These are phyloP conservation scores for Conchocele bisecta DNA, from an alignment of 2,888 invertebrate species.

Conservation along the genomic window DNA sequence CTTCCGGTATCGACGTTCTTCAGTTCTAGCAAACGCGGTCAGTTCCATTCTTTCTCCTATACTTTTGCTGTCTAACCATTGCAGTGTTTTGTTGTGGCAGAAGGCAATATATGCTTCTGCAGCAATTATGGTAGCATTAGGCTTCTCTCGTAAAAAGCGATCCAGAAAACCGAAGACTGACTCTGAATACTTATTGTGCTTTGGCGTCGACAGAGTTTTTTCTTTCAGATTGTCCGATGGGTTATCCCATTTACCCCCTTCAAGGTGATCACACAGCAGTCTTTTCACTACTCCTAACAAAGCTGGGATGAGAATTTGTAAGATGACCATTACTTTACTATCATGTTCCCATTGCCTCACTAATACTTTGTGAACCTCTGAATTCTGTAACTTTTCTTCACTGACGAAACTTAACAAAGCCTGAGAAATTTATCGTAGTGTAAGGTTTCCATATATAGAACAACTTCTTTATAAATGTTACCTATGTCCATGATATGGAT, in stretches of 20 bases:
- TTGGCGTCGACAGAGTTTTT: too few relatives aligned
- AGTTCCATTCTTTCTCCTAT: slow-evolving; percentile 16
- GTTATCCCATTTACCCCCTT: slow-evolving; percentile 28
- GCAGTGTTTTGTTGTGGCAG: slow-evolving; percentile 32
- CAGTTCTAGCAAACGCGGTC: slow-evolving; percentile 13
- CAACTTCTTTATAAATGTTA: too few relatives aligned
- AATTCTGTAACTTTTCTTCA: neutral
- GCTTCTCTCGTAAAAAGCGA: slow-evolving; percentile 35
- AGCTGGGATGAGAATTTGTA: slow-evolving; percentile 19
- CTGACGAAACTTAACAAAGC: neutral
- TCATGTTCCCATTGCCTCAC: too few relatives aligned
- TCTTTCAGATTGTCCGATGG: too few relatives aligned
- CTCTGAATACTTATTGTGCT: slow-evolving; percentile 46
- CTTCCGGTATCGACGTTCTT: slow-evolving; percentile 5
- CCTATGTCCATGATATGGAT: too few relatives aligned
- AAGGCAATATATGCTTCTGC: slow-evolving; percentile 37
- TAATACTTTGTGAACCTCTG: too few relatives aligned
- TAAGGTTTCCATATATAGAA: too few relatives aligned
- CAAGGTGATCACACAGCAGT: slow-evolving; percentile 32
- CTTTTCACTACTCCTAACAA: slow-evolving; percentile 10
- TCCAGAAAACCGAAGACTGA: slow-evolving; percentile 42
- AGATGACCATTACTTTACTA: neutral
- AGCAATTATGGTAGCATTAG: slow-evolving; percentile 29
- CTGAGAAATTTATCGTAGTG: too few relatives aligned
- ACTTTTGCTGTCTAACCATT: slow-evolving; percentile 29